Percentiles rank a stretch among this genome's conserved stretches.
Conservation (phyloP, 2,113 vertebrate genomes). For the Salvator merianae region DNA sequence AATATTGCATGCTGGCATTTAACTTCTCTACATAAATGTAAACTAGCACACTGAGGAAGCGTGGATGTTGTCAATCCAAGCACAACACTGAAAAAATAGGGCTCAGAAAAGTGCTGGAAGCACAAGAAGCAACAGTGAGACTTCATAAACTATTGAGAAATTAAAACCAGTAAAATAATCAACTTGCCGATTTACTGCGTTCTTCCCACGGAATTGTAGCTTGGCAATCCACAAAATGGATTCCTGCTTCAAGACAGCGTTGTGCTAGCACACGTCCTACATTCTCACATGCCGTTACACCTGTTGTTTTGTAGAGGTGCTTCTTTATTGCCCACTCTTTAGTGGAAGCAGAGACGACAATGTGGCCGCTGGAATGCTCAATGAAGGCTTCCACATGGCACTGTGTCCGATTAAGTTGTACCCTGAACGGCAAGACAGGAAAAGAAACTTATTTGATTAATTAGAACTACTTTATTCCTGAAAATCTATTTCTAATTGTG, state of each 20-base stretch:
- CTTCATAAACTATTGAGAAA: background rate
- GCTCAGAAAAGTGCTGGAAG: background rate
- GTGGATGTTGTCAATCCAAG: background rate
- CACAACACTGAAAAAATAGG: background rate
- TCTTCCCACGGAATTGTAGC: slow-evolving; percentile 84
- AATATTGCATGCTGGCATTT: background rate
- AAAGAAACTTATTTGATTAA: background rate
- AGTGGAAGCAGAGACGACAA: slow-evolving; percentile 89
- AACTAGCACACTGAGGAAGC: background rate
- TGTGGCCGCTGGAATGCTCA: slow-evolving; percentile 70
- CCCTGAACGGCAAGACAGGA: slow-evolving; percentile 65
- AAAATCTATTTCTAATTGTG: background rate
- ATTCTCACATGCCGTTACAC: slow-evolving; percentile 83
- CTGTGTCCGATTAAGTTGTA: slow-evolving; percentile 84
- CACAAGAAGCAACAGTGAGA: too few relatives aligned
- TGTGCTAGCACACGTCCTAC: slow-evolving; percentile 87
- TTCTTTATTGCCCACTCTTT: slow-evolving; percentile 92
- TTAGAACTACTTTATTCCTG: background rate
- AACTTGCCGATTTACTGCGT: slow-evolving; percentile 82
- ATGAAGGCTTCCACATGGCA: slow-evolving; percentile 84
- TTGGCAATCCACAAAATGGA: slow-evolving; percentile 86
- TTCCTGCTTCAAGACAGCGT: slow-evolving; percentile 88
- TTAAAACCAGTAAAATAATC: background rate
- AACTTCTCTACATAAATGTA: background rate
- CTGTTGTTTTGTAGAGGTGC: slow-evolving; percentile 83